Base-by-base conservation (phyloP, 2,113 vertebrate genomes). In the Bucco capensis region DNA sequence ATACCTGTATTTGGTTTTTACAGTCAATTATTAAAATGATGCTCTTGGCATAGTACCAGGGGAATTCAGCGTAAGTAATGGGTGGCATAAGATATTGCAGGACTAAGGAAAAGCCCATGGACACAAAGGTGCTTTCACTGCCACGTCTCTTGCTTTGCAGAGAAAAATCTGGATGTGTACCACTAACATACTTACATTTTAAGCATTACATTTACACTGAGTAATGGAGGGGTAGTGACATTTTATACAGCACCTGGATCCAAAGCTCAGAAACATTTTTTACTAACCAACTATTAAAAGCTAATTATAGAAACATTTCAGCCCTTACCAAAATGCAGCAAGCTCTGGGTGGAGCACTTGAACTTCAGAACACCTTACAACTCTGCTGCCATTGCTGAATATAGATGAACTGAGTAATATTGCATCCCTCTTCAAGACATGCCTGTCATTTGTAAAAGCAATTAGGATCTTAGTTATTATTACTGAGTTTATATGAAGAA, bases 1-100 rank as follows among this genome's bases (percentile, higher is more conserved):
- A 90, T 90, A 50, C 80, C 83, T 94, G 2, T 65, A 57, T 83
- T 94, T 73, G 77, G 76, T 83, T 92, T 86, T 65, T 86, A 38
- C 4, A 16, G 88, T 60, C 72, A 89, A 37, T 88, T 89, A 86
- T 83, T 60, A 88, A 94, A 88, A 75, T 4, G 15, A 90, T 77
- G 56, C 69, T 61, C 60, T 21, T 90, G 89, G 89, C 58, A 40
- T 0, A 0, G 4, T 24, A 74, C 88, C 23, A 1, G 80, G 53
- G 58, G 70, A 46, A 47, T 87, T 88, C 92, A 81, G 73, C 70
- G 10, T 14, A 69, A 69, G 77, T 88, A 84, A 61, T 50, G 12
- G 31, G 62, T 86, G 77, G 66, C 81, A 74, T 19, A 42, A 80
- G 73, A 46, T 90, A 66, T 62, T 65, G 77, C 6, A 53, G 62